Conservation (phyloP, 2,888 invertebrate species). For the Pandemis corylana region DNA sequence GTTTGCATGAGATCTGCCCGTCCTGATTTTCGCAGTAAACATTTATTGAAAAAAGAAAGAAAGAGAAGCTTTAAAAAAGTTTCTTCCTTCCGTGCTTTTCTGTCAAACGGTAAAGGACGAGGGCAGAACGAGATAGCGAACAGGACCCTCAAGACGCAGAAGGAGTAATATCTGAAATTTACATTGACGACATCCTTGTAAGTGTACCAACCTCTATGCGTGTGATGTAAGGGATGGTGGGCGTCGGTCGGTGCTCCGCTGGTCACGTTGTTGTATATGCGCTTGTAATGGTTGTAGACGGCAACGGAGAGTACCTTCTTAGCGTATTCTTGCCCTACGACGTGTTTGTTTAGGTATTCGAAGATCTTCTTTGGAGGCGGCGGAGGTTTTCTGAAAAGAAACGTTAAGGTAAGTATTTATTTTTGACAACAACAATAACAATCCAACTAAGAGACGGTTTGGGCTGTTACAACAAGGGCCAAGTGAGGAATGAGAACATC, state of each 20-base stretch:
- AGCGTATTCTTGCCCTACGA: constrained; percentile 98
- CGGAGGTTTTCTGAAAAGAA: constrained; percentile 90
- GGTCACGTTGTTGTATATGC: constrained; percentile 96
- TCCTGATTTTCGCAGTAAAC: too few species aligned
- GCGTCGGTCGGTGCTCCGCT: constrained; percentile 75
- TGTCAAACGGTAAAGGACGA: too few species aligned
- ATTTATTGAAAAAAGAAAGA: too few species aligned
- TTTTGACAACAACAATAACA: too few species aligned
- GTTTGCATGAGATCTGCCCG: too few species aligned
- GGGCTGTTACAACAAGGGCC: background rate
- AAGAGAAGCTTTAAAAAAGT: too few species aligned
- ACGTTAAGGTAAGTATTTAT: background rate
- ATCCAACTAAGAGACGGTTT: too few species aligned
- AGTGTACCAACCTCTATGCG: constrained; percentile 87
- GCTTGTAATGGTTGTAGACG: constrained; percentile 99
- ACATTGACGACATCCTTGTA: background rate
- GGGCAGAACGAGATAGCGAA: too few species aligned
- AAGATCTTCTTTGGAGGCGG: constrained; percentile 98
- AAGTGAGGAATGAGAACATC: too few species aligned
- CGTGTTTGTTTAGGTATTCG: constrained; percentile 98
- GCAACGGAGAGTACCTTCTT: constrained; percentile 99
- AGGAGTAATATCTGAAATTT: too few species aligned
- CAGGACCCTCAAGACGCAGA: too few species aligned
- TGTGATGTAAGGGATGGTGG: constrained; percentile 89
- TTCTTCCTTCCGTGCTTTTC: too few species aligned